Evolutionary conservation across 2,113 vertebrate genomes (phyloP).

Genomic region (Cyanoderma ruficeps): DNA sequence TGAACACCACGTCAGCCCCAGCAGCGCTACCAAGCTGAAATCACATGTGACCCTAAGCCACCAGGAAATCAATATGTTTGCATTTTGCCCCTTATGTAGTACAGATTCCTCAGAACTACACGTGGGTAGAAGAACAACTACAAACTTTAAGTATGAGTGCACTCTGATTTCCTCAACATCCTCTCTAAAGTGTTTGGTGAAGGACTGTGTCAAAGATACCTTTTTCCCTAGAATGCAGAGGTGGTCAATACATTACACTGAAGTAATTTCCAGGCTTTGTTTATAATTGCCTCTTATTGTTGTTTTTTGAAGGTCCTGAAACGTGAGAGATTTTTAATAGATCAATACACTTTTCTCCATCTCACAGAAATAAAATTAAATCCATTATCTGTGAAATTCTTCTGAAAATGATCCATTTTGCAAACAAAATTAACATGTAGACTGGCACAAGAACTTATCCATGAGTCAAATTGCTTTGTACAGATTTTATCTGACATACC

Average conservation of each 20-base stretch:
- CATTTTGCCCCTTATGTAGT: neutral
- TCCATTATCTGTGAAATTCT: neutral
- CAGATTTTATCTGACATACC: neutral
- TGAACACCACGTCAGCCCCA: neutral
- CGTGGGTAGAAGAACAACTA: neutral
- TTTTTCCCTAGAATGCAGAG: neutral
- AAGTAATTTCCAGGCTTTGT: neutral
- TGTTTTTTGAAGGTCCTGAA: neutral
- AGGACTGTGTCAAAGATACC: neutral
- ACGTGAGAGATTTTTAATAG: neutral
- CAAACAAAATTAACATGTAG: neutral
- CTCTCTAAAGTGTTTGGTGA: neutral
- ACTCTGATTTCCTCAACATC: neutral
- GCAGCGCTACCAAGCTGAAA: neutral
- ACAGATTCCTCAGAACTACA: neutral
- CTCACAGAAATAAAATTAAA: neutral
- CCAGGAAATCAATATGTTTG: neutral
- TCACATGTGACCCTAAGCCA: neutral
- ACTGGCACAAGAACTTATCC: neutral
- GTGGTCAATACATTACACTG: neutral
- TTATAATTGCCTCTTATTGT: neutral
- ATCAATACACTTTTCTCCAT: neutral
- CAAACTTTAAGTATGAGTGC: neutral
- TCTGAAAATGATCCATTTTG: neutral
- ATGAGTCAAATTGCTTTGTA: neutral